These are phyloP conservation scores for Stenolophus ochropezus DNA, from an alignment of 2,888 invertebrate genomes.

Conservation along the genomic window DNA sequence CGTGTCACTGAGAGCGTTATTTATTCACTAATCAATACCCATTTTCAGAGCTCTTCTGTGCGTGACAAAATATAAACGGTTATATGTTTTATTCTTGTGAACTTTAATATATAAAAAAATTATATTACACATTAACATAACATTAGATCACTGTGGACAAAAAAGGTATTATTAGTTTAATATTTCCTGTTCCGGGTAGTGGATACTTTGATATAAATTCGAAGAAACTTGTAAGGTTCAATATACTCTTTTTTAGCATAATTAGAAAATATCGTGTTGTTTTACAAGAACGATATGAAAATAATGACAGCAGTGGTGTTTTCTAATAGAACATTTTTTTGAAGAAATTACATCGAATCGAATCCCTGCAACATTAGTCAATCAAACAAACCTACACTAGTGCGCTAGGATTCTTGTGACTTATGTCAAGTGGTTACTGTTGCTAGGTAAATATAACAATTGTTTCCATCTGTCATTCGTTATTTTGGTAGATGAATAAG, in stretches of 20 bases:
- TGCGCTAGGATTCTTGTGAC: no score
- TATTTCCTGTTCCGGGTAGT: conserved; percentile 9
- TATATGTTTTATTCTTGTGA: background rate
- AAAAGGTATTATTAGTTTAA: conserved; percentile 1
- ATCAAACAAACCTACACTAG: no score
- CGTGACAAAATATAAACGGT: conserved; percentile 19
- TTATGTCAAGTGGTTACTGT: no score
- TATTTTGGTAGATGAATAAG: no score
- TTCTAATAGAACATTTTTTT: no score
- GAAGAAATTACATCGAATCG: no score
- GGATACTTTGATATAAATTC: background rate
- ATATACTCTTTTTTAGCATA: background rate
- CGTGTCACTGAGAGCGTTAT: background rate
- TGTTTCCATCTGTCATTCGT: no score
- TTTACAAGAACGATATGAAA: no score
- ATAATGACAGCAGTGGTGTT: no score
- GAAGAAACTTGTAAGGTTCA: background rate
- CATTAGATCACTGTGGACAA: background rate
- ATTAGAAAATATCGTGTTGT: background rate
- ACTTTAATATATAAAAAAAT: background rate
- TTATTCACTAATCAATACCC: conserved; percentile 8
- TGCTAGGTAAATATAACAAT: no score
- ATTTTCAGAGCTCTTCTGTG: background rate
- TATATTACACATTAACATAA: background rate
- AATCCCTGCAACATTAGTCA: no score